phyloP scores from a whole-genome alignment of 1,140 invertebrate species.

The Meloidogyne exigua region DNA sequence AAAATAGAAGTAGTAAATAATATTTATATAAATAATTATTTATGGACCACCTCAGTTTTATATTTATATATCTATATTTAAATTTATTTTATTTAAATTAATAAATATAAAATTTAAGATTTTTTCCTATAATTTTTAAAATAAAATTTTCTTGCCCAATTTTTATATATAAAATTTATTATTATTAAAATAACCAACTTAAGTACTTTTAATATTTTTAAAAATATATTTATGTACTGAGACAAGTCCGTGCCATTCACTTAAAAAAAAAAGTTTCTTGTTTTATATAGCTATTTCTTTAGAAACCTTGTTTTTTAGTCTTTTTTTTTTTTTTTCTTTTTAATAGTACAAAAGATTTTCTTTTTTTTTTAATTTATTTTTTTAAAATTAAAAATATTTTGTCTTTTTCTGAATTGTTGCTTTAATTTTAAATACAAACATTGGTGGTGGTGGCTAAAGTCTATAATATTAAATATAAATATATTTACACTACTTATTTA shows the following conservation, averaged over 20 bases:
- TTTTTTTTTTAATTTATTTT: background rate
- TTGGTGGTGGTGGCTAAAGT: no score
- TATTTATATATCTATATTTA: background rate
- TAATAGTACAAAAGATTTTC: background rate
- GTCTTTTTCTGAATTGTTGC: background rate
- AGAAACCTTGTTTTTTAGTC: background rate
- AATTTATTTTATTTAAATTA: no score
- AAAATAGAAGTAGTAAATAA: background rate
- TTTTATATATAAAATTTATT: no score
- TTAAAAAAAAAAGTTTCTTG: background rate
- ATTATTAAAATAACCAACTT: no score
- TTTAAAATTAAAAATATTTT: background rate
- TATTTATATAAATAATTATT: background rate
- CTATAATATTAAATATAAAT: background rate
- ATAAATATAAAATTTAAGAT: no score
- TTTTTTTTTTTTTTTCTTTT: background rate
- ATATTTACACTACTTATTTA: background rate
- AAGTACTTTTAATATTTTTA: background rate
- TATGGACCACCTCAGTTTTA: background rate
- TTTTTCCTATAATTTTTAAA: no score
- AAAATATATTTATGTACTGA: background rate
- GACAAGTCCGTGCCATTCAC: background rate
- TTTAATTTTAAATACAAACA: slow-evolving; percentile 3
- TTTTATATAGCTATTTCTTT: background rate
- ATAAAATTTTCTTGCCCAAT: no score